Percentiles rank a stretch among this genome's conserved stretches.
Conservation (phyloP, 1,140 invertebrate genomes). For the Melanaphis sacchari region DNA sequence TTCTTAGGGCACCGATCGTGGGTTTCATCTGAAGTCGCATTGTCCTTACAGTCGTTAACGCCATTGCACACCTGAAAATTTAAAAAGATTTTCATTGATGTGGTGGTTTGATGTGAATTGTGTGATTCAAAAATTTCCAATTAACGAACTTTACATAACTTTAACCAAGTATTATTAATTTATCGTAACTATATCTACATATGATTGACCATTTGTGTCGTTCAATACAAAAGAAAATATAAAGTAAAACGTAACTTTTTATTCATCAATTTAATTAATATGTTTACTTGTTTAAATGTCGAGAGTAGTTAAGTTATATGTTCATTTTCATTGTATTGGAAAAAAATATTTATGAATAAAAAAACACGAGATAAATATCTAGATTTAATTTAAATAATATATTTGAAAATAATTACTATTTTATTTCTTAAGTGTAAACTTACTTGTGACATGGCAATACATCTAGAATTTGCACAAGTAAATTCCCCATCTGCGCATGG, state of each 20-base stretch:
- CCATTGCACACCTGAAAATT: slow-evolving; percentile 82
- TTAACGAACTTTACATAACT: not conserved
- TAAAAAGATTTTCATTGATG: not conserved
- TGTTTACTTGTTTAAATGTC: too few relatives aligned
- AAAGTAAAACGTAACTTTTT: too few relatives aligned
- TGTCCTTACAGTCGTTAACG: slow-evolving; percentile 93
- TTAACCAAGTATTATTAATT: not conserved
- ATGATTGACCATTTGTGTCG: too few relatives aligned
- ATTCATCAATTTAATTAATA: too few relatives aligned
- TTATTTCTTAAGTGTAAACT: slow-evolving; percentile 48
- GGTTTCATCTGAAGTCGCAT: slow-evolving; percentile 88
- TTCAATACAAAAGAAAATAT: too few relatives aligned
- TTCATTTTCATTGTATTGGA: too few relatives aligned
- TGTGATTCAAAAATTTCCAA: not conserved
- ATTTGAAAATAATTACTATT: not conserved
- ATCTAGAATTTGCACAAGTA: slow-evolving; percentile 89
- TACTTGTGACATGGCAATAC: slow-evolving; percentile 81
- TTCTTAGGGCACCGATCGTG: slow-evolving; percentile 85
- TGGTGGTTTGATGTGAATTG: not conserved
- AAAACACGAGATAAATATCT: not conserved
- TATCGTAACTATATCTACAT: not conserved
- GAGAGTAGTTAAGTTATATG: too few relatives aligned
- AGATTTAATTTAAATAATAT: not conserved
- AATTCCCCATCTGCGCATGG: slow-evolving; percentile 91
- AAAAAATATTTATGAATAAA: too few relatives aligned